These are phyloP conservation scores for Brachyhypopomus gauderio DNA, from an alignment of 2,113 vertebrate species.

Conservation along the genomic window DNA sequence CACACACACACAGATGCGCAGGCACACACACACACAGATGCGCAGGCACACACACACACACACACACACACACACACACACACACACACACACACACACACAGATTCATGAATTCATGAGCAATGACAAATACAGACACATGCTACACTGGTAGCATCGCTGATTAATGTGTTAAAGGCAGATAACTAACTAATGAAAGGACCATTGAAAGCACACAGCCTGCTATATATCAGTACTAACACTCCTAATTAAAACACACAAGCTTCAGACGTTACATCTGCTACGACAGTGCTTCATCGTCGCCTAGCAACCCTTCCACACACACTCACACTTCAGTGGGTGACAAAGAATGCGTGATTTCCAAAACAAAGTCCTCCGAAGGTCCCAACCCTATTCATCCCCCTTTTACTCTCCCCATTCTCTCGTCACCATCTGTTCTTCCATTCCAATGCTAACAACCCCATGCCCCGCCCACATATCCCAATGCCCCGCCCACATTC, in stretches of 20 bases:
- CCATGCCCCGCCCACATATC: background rate
- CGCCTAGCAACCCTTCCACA: conserved; percentile 30
- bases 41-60: background rate
- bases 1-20: too few relatives aligned
- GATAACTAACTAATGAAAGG: background rate
- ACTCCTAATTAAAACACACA: background rate
- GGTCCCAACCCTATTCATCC: conserved; percentile 53
- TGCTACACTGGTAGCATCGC: background rate
- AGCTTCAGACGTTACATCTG: conserved; percentile 33
- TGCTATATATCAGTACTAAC: background rate
- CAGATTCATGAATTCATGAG: background rate
- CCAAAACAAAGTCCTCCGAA: conserved; percentile 58
- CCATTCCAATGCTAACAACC: conserved; percentile 46
- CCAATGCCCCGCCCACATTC: conserved; percentile 1
- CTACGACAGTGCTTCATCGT: conserved; percentile 1
- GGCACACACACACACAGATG: too few relatives aligned
- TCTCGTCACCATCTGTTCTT: conserved; percentile 65
- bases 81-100: too few relatives aligned
- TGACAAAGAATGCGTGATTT: conserved; percentile 51
- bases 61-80: background rate
- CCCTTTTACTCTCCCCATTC: conserved; percentile 3
- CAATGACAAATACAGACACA: conserved; percentile 17
- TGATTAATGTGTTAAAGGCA: background rate
- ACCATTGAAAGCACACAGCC: background rate
- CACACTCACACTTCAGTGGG: conserved; percentile 21